phyloP scores from a whole-genome alignment of 1,140 invertebrate genomes.

The Plectrocnemia conspersa region DNA sequence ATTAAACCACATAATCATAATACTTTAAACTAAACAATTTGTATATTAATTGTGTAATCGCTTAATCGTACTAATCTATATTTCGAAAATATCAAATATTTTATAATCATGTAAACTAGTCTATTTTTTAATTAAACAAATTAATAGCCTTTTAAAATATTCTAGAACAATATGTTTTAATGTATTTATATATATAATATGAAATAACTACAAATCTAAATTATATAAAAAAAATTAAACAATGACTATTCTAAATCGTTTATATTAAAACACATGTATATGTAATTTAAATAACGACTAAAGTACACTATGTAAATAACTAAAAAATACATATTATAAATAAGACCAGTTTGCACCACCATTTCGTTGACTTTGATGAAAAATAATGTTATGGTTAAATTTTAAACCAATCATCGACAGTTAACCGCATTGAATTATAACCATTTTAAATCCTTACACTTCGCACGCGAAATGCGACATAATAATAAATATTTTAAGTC shows the following conservation, averaged over 20 bases:
- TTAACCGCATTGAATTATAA: neutral
- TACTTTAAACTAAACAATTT: too few species aligned
- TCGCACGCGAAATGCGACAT: too few species aligned
- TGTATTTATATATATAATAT: neutral
- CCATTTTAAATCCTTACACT: too few species aligned
- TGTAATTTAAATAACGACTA: slow-evolving; percentile 1
- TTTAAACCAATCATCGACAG: neutral
- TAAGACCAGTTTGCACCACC: slow-evolving; percentile 19
- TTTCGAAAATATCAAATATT: too few species aligned
- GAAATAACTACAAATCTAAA: neutral
- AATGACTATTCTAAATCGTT: neutral
- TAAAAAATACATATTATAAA: slow-evolving; percentile 3
- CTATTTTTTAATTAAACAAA: too few species aligned
- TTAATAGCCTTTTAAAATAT: too few species aligned
- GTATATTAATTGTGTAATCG: too few species aligned
- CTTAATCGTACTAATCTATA: too few species aligned
- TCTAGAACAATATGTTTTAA: neutral
- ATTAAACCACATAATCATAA: neutral
- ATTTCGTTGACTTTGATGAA: too few species aligned
- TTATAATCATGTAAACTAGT: too few species aligned
- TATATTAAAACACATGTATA: neutral
- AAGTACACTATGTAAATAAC: slow-evolving; percentile 1
- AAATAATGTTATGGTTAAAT: too few species aligned
- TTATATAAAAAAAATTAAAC: neutral
- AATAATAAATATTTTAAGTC: too few species aligned